Base-by-base conservation (phyloP, 2,888 invertebrate genomes). In the Philonicus albiceps region DNA sequence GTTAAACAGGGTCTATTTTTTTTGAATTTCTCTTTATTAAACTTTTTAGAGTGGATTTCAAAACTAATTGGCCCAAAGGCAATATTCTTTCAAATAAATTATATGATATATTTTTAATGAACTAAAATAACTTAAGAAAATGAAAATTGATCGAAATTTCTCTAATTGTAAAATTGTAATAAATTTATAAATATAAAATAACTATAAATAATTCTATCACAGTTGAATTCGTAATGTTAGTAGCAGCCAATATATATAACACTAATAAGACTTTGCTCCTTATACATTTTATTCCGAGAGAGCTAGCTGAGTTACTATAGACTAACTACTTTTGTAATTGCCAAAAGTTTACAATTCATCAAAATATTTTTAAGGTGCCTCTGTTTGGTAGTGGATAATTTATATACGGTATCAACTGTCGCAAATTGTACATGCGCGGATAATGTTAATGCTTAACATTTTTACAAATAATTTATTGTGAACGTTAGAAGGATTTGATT, bases 301-400 rank as follows among this genome's bases (percentile, higher is more conserved):
- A 27, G 22, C 64, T 64, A 64, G 22, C 64, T 64, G 64, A 64
- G 22, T 64, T 22, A 64, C 55, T 43, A 43, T 43, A 64, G 64
- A 22, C 11, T 64, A 43, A 64, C 64, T 64, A 64, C 19, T 64
- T 64, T 64, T 74, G 34, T 74, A 74, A n/a, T 31, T 74, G 74
- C 74, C 74, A 74, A 74, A 73, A 74, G 34, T 31, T 74, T 74
- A 74, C 34, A 74, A 34, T 74, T n/a, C 74, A 31, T 74, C n/a
- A 74, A n/a, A n/a, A 74, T 74, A 74, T 74, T 34, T 74, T 31
- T 31, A 74, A 74, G 74, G 74, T 74, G 74, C 74, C 74, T 74
- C 74, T 6, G 6, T 74, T 74, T 64, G 8, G 64, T 64, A 64
- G 7, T 64, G 64, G 22, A 27, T 64, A 64, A n/a, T n/a, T 19